phyloP scores from a whole-genome alignment of 2,797 vertebrate genomes.

The Centroberyx gerrardi region DNA sequence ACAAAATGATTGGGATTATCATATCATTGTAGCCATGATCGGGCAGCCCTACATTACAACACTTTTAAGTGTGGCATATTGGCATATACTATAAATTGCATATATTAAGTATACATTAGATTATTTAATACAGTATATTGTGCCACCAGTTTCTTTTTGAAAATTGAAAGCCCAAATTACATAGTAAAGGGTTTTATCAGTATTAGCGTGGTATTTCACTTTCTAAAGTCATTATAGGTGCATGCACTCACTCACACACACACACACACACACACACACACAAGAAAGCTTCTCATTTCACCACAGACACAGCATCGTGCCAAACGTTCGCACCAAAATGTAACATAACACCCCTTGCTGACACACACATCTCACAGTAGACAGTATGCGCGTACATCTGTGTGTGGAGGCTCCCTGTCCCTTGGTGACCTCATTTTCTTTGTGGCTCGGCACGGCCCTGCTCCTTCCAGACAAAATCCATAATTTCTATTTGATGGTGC shows the following conservation, averaged over 20 bases:
- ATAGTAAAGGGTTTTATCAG: no score
- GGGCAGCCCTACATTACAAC: no score
- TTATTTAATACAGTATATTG: no score
- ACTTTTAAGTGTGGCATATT: no score
- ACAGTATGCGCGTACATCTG: constrained; percentile 35
- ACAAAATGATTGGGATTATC: no score
- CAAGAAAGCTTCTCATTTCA: background rate
- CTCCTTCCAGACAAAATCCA: constrained; percentile 86
- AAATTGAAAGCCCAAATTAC: no score
- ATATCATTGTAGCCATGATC: no score
- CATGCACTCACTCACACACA: background rate
- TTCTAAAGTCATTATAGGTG: background rate
- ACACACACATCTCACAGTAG: constrained; percentile 25
- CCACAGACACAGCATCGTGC: background rate
- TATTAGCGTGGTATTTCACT: no score
- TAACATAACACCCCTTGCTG: constrained; percentile 4
- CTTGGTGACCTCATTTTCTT: constrained; percentile 80
- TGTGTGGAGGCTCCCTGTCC: constrained; percentile 54
- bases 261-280: background rate
- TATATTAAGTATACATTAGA: no score
- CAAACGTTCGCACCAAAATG: background rate
- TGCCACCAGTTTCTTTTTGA: no score
- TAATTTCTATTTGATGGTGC: constrained; percentile 86
- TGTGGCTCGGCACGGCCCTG: constrained; percentile 68
- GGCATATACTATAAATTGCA: no score